Evolutionary conservation across 2,888 invertebrate species (phyloP).

Genomic region (Drosophila monieri): DNA sequence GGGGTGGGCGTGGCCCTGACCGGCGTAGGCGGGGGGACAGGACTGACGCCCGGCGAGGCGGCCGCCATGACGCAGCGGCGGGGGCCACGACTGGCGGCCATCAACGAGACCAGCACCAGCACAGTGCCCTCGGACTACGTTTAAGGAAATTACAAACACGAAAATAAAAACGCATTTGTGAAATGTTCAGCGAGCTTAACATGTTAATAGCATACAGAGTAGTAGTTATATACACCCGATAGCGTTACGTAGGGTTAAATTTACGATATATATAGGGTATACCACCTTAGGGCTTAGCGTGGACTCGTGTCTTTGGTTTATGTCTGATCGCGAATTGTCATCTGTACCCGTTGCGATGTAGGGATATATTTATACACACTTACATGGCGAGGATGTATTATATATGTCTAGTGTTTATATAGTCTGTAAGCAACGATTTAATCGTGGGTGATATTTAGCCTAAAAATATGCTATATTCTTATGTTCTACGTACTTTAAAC

Average conservation of each 20-base stretch:
- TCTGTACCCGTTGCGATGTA: constrained; percentile 33
- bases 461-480: constrained; percentile 80
- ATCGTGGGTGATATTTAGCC: constrained; percentile 84
- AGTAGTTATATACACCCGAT: constrained; percentile 30
- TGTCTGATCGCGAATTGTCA: constrained; percentile 64
- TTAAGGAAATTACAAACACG: constrained; percentile 7
- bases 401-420: constrained; percentile 74
- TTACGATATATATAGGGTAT: constrained; percentile 34
- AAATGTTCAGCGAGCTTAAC: constrained; percentile 55
- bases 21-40: constrained; percentile 5
- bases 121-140: constrained; percentile 87
- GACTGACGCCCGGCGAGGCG: constrained; percentile 53
- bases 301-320: constrained; percentile 68
- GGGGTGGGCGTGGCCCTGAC: constrained; percentile 54
- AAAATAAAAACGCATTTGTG: constrained; percentile 19
- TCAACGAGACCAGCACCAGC: constrained; percentile 86
- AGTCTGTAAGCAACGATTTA: constrained; percentile 81
- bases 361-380: constrained; percentile 42
- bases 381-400: constrained; percentile 67
- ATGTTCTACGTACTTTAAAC: constrained; percentile 78
- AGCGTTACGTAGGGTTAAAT: constrained; percentile 32
- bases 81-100: constrained; percentile 85
- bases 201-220: constrained; percentile 54
- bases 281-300: constrained; percentile 61
- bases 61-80: constrained; percentile 81